Conservation (phyloP, 1,140 invertebrate species). For the Eubasilissa regina region DNA sequence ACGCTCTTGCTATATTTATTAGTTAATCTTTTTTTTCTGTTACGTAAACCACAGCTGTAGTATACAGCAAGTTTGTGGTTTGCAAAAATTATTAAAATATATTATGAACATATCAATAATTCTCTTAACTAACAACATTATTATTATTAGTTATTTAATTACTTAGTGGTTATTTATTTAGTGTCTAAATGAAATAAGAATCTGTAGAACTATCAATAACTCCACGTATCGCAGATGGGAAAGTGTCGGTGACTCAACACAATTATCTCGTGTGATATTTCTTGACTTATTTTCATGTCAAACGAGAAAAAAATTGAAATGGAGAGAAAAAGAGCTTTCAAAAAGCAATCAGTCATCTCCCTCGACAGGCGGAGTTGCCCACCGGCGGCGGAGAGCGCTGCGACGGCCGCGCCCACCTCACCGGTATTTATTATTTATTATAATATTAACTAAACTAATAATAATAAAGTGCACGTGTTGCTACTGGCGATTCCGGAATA, state of each 20-base stretch:
- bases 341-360: conserved; percentile 58
- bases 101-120: too few relatives aligned
- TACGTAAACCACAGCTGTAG: too few relatives aligned
- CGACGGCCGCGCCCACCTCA: background rate
- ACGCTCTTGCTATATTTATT: too few relatives aligned
- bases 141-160: too few relatives aligned
- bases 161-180: too few relatives aligned
- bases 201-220: conserved; percentile 27
- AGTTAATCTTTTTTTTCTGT: too few relatives aligned
- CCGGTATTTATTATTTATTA: background rate
- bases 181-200: background rate
- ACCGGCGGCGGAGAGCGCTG: conserved; percentile 47
- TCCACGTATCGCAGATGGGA: conserved; percentile 23
- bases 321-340: conserved; percentile 55
- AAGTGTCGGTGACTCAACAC: conserved; percentile 41
- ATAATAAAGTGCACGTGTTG: too few relatives aligned
- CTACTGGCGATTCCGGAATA: too few relatives aligned
- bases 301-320: conserved; percentile 43
- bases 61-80: too few relatives aligned
- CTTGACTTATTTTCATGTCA: conserved; percentile 40
- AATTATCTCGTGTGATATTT: conserved; percentile 53
- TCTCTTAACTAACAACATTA: too few relatives aligned
- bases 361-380: conserved; percentile 51
- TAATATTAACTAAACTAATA: background rate
- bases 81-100: too few relatives aligned